phyloP scores from a whole-genome alignment of 2,113 vertebrate species.

The Heterochromis multidens region DNA sequence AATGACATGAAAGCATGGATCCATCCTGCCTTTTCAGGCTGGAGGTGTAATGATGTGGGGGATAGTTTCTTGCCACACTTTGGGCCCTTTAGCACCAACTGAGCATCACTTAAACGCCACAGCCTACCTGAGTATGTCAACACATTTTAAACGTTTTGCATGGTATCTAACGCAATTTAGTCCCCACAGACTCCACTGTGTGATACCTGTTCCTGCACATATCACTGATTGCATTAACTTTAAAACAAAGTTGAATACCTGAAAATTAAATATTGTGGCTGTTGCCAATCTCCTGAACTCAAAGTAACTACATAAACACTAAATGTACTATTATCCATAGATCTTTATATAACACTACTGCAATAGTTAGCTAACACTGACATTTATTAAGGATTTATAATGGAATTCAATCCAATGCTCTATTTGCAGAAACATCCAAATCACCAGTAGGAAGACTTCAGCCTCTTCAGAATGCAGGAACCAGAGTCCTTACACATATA shows the following conservation, averaged over 20 bases:
- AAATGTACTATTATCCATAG: neutral
- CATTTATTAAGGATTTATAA: neutral
- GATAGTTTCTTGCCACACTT: neutral
- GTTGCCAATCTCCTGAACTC: neutral
- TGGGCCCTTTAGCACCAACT: neutral
- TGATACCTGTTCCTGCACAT: neutral
- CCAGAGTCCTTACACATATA: neutral
- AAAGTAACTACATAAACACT: neutral
- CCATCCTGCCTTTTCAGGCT: neutral
- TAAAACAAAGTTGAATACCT: too few species aligned
- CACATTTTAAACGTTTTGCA: neutral
- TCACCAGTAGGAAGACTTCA: neutral
- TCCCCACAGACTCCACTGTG: accelerated
- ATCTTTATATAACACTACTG: neutral
- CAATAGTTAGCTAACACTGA: neutral
- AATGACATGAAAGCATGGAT: neutral
- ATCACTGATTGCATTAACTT: too few species aligned
- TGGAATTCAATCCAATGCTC: accelerated
- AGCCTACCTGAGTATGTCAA: neutral
- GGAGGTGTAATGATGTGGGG: too few species aligned
- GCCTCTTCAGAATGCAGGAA: neutral
- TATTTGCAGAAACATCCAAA: neutral
- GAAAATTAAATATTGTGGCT: neutral
- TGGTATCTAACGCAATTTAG: too few species aligned
- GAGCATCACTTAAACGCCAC: neutral